Evolutionary conservation across 1,140 invertebrate species (phyloP).

Genomic region (Lerema accius): DNA sequence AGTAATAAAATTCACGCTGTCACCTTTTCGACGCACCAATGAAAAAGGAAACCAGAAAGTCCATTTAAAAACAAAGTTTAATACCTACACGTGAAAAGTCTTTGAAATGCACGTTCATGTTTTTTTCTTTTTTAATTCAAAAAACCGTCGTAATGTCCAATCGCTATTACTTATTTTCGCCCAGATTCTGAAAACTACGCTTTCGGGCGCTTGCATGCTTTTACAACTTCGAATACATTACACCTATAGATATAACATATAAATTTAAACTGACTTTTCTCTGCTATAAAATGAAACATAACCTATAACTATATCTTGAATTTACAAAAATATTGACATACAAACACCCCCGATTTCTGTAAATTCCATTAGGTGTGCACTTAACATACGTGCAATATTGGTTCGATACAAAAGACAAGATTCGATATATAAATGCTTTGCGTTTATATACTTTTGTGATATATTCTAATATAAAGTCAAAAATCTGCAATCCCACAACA

Average conservation of each 20-base stretch:
- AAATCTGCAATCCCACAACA: not conserved
- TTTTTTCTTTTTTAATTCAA: not conserved
- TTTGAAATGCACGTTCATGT: not conserved
- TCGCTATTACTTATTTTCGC: slow-evolving; percentile 17
- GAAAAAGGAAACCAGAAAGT: not conserved
- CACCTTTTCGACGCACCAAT: not conserved
- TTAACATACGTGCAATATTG: not conserved
- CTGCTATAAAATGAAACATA: slow-evolving; percentile 20
- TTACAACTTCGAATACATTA: slow-evolving; percentile 21
- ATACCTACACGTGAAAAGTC: not conserved
- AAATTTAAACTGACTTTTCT: slow-evolving; percentile 26
- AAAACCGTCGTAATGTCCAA: slow-evolving; percentile 14
- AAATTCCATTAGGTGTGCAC: not conserved
- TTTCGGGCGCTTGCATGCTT: slow-evolving; percentile 31
- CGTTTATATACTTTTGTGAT: not conserved
- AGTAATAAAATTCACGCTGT: not conserved
- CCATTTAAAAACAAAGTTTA: not conserved
- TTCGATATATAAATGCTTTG: slow-evolving; percentile 29
- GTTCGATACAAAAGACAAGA: slow-evolving; percentile 10
- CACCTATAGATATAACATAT: slow-evolving; percentile 17
- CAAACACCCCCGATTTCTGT: slow-evolving; percentile 7
- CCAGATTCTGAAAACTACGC: slow-evolving; percentile 9
- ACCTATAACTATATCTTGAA: slow-evolving; percentile 17
- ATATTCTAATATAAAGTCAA: not conserved
- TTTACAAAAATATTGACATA: slow-evolving; percentile 30